phyloP scores from a whole-genome alignment of 2,113 vertebrate genomes.

The Corapipo altera region DNA sequence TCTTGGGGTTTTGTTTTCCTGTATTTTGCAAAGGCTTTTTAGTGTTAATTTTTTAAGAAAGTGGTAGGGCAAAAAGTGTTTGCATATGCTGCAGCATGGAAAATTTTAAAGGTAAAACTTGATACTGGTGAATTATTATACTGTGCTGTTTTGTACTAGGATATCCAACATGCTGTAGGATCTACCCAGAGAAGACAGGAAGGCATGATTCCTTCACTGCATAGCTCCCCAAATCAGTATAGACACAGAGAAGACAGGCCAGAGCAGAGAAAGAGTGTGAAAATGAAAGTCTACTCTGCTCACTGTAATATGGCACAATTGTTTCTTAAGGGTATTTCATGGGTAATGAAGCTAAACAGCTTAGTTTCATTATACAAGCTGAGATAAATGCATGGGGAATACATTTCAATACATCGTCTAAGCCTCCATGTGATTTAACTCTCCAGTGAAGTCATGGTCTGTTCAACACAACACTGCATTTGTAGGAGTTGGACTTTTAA shows the following conservation, averaged over 20 bases:
- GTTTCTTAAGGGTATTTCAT: constrained; percentile 34
- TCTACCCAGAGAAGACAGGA: background rate
- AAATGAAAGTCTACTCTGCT: background rate
- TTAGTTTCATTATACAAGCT: constrained; percentile 49
- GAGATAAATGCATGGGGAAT: constrained; percentile 35
- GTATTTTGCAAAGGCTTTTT: background rate
- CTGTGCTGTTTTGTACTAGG: background rate
- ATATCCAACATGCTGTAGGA: background rate
- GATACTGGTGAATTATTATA: background rate
- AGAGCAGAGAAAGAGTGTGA: background rate
- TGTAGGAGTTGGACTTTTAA: background rate
- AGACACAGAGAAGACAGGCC: background rate
- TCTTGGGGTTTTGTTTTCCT: background rate
- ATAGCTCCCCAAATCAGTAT: background rate
- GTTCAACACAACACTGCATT: background rate
- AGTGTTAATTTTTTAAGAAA: background rate
- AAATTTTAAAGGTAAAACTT: background rate
- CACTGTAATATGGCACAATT: background rate
- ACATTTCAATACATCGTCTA: constrained; percentile 29
- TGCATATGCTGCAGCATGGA: background rate
- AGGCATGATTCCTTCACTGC: background rate
- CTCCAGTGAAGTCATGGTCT: background rate
- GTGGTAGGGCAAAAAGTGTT: background rate
- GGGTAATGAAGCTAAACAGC: constrained; percentile 44
- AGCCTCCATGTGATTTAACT: background rate